phyloP scores from a whole-genome alignment of 1,140 invertebrate genomes.

The Meloidogyne exigua region DNA sequence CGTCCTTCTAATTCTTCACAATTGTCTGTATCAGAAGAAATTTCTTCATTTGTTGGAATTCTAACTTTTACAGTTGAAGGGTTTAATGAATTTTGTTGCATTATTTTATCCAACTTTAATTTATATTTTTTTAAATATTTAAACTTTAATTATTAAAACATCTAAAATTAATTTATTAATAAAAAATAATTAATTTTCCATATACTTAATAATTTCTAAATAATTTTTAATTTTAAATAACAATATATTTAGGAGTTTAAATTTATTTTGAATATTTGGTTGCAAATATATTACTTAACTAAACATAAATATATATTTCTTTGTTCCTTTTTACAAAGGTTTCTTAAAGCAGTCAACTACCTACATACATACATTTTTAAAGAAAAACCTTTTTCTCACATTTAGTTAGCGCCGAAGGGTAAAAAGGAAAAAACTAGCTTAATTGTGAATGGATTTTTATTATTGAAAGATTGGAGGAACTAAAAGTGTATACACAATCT shows the following conservation, averaged over 20 bases:
- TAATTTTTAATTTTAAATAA: too few species aligned
- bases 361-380: background rate
- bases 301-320: background rate
- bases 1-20: conserved; percentile 43
- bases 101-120: too few species aligned
- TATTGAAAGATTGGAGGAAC: background rate
- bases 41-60: conserved; percentile 4
- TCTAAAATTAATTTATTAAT: too few species aligned
- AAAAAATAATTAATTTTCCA: too few species aligned
- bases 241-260: too few species aligned
- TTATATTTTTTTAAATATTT: too few species aligned
- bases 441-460: background rate
- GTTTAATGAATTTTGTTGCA: background rate
- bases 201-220: too few species aligned
- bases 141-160: too few species aligned
- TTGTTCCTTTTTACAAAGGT: background rate
- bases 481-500: too few species aligned
- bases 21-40: background rate
- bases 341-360: background rate
- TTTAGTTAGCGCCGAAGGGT: background rate
- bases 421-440: background rate
- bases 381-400: too few species aligned
- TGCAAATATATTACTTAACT: too few species aligned
- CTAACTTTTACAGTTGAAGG: background rate
- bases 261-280: too few species aligned